Conservation (phyloP, 2,113 vertebrate species). For the Corydoras maculifer region DNA sequence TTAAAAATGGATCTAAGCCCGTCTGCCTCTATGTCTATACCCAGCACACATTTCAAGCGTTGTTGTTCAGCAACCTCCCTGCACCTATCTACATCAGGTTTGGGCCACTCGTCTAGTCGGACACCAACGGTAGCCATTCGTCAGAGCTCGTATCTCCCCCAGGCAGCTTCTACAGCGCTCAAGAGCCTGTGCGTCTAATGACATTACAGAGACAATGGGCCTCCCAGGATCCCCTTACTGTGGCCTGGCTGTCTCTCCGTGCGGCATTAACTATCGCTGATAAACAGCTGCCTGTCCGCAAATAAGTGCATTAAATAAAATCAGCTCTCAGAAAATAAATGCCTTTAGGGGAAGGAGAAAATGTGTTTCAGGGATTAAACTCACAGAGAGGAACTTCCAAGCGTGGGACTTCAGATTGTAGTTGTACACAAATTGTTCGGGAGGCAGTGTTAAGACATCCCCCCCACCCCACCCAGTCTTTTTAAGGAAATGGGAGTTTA, state of each 20-base stretch:
- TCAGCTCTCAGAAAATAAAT: constrained; percentile 24
- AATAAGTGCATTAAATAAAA: constrained; percentile 34
- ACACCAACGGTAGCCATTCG: constrained; percentile 59
- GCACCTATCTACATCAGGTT: no score
- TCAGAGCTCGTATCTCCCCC: constrained; percentile 62
- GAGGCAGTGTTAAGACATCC: constrained; percentile 35
- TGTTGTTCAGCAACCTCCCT: no score
- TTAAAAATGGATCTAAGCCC: no score
- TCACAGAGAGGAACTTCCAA: constrained; percentile 12
- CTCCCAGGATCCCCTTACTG: constrained; percentile 49
- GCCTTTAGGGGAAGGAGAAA: constrained; percentile 22
- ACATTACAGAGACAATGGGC: constrained; percentile 68
- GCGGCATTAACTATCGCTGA: constrained; percentile 29
- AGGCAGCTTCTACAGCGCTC: constrained; percentile 63
- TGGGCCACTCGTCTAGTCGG: constrained; percentile 45
- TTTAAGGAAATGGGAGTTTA: constrained; percentile 70
- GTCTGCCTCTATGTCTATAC: no score
- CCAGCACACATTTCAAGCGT: no score
- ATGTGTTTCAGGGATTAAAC: constrained; percentile 35
- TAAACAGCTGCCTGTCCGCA: constrained; percentile 41
- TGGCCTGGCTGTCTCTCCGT: constrained; percentile 7
- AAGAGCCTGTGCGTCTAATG: constrained; percentile 66
- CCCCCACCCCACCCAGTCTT: constrained; percentile 10
- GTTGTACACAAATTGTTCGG: constrained; percentile 53
- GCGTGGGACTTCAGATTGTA: constrained; percentile 29